Conservation (phyloP, 2,888 invertebrate species). For the Drosophila heteroneura region DNA sequence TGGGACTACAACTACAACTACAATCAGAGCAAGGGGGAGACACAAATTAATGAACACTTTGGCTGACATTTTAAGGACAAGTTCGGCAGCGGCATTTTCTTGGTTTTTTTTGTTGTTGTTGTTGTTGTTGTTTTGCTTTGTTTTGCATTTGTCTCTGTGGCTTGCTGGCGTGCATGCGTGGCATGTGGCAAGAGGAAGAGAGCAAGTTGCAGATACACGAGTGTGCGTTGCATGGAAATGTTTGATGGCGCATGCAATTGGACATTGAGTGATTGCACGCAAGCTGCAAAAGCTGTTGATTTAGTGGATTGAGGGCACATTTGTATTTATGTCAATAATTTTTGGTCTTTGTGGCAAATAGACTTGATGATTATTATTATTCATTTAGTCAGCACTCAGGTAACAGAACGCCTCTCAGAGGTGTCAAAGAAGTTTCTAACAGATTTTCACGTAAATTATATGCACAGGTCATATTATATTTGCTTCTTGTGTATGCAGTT, state of each 20-base stretch:
- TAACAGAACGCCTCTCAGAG: not conserved
- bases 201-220: slow-evolving; percentile 3
- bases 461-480: not conserved
- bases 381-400: not conserved
- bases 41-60: slow-evolving; percentile 81
- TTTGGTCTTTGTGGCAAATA: not conserved
- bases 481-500: not conserved
- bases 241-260: slow-evolving; percentile 59
- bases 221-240: slow-evolving; percentile 6
- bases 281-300: slow-evolving; percentile 29
- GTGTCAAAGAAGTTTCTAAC: not conserved
- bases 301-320: slow-evolving; percentile 24
- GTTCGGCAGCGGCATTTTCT: slow-evolving; percentile 67
- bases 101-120: not conserved
- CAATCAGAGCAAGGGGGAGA: slow-evolving; percentile 52
- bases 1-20: slow-evolving; percentile 16
- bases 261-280: slow-evolving; percentile 68
- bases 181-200: slow-evolving; percentile 42
- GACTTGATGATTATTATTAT: not conserved
- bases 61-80: slow-evolving; percentile 81
- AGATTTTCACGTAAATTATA: not conserved
- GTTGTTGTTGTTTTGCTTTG: slow-evolving; percentile 16
- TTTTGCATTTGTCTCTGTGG: slow-evolving; percentile 20
- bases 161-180: slow-evolving; percentile 19
- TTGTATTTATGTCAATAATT: slow-evolving; percentile 6